These are phyloP conservation scores for Tiphia femorata DNA, from an alignment of 2,888 invertebrate species.

Conservation along the genomic window DNA sequence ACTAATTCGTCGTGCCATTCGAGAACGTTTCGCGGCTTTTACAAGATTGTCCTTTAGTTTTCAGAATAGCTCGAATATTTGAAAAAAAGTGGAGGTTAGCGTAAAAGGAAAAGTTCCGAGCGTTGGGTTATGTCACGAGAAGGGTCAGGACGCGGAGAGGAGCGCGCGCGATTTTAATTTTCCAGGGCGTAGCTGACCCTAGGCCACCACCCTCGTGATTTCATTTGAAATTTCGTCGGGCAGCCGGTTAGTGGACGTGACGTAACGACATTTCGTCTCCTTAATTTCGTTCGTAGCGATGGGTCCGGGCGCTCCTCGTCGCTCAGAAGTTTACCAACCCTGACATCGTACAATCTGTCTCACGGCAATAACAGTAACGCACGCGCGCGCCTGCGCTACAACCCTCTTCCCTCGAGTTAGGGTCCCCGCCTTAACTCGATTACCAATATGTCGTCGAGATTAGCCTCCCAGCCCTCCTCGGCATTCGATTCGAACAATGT, in stretches of 20 bases:
- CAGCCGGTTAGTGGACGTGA: background rate
- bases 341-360: slow-evolving; percentile 2
- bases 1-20: too few relatives aligned
- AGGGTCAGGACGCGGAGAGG: background rate
- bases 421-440: slow-evolving; percentile 41
- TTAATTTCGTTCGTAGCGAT: background rate
- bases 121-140: too few relatives aligned
- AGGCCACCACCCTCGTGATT: background rate
- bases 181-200: background rate
- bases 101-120: too few relatives aligned
- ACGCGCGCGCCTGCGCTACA: slow-evolving; percentile 3
- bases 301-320: too few relatives aligned
- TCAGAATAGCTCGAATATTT: too few relatives aligned
- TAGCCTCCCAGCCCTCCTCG: slow-evolving; percentile 31
- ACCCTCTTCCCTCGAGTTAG: slow-evolving; percentile 12
- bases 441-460: slow-evolving; percentile 39
- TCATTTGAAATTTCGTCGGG: background rate
- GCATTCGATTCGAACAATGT: slow-evolving; percentile 23
- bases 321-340: background rate
- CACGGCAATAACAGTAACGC: slow-evolving; percentile 8
- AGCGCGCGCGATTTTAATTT: background rate
- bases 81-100: too few relatives aligned
- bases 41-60: too few relatives aligned
- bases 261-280: background rate
- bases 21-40: too few relatives aligned